Evolutionary conservation across 2,113 vertebrate species (phyloP).

Genomic region (Dermatemys mawii): DNA sequence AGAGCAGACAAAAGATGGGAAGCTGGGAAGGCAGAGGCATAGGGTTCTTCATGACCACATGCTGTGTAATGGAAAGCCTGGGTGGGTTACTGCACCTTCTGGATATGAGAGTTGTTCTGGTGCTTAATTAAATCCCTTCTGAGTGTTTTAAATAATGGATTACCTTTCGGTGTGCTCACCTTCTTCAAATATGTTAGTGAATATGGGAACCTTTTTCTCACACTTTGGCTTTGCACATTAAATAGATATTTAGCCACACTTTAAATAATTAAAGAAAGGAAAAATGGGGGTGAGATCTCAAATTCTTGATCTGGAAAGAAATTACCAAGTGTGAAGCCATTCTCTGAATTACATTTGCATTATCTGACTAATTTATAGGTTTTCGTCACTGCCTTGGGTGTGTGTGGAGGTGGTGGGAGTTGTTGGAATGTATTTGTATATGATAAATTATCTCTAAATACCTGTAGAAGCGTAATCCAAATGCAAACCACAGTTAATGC

Average conservation of each 20-base stretch:
- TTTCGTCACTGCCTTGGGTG: constrained; percentile 31
- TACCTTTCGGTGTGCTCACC: neutral
- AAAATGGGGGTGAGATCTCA: neutral
- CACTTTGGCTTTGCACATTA: neutral
- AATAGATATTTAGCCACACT: neutral
- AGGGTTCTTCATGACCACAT: neutral
- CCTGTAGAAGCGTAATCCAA: constrained; percentile 16
- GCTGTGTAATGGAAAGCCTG: constrained; percentile 24
- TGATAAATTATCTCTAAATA: constrained; percentile 58
- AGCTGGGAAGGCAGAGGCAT: neutral
- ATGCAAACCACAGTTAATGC: neutral
- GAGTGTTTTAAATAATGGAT: neutral
- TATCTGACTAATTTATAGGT: constrained; percentile 46
- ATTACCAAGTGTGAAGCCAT: neutral
- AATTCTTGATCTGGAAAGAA: neutral
- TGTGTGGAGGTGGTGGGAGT: neutral
- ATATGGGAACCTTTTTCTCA: neutral
- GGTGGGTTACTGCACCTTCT: neutral
- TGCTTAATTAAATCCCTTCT: constrained; percentile 3
- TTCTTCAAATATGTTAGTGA: neutral
- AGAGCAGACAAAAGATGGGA: constrained; percentile 13
- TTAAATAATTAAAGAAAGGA: neutral
- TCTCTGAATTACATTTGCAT: constrained; percentile 21
- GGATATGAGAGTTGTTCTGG: neutral
- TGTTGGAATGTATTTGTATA: constrained; percentile 4